phyloP scores from a whole-genome alignment of 1,140 invertebrate species.

The Meloidogyne hapla region DNA sequence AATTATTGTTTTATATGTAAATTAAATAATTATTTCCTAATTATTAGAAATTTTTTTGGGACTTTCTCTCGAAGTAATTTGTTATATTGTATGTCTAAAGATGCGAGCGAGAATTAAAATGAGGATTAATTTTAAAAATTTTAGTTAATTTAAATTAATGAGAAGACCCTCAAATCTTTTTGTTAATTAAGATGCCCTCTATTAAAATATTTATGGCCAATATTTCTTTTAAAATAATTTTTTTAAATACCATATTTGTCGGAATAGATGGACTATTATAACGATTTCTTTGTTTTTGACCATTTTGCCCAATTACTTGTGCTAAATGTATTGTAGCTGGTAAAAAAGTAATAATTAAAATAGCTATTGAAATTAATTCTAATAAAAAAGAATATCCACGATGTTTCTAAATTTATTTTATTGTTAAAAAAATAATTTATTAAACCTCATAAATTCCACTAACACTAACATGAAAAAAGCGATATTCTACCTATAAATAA shows the following conservation, averaged over 20 bases:
- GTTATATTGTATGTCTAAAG: no score
- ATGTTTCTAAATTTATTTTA: constrained; percentile 39
- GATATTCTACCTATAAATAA: constrained; percentile 41
- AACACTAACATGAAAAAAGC: constrained; percentile 51
- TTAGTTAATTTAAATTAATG: no score
- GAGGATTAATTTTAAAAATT: no score
- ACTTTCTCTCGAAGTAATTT: no score
- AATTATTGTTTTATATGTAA: no score
- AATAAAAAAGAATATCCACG: constrained; percentile 51
- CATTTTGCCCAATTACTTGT: neutral
- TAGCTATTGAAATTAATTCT: constrained; percentile 31
- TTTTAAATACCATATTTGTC: neutral
- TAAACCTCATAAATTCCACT: constrained; percentile 52
- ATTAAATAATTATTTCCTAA: no score
- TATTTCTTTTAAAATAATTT: neutral
- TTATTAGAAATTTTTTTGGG: no score
- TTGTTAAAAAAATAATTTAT: neutral
- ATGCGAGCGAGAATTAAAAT: no score
- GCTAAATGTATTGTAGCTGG: constrained; percentile 42
- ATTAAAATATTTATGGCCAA: constrained; percentile 11
- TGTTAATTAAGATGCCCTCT: no score
- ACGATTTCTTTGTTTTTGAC: constrained; percentile 9
- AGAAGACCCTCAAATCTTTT: no score
- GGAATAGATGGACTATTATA: neutral
- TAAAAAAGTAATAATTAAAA: constrained; percentile 33